Percentiles rank a stretch among this genome's conserved stretches.
These are phyloP conservation scores for Cyclophora punctaria DNA, from an alignment of 2,888 invertebrate genomes.

Conservation along the genomic window DNA sequence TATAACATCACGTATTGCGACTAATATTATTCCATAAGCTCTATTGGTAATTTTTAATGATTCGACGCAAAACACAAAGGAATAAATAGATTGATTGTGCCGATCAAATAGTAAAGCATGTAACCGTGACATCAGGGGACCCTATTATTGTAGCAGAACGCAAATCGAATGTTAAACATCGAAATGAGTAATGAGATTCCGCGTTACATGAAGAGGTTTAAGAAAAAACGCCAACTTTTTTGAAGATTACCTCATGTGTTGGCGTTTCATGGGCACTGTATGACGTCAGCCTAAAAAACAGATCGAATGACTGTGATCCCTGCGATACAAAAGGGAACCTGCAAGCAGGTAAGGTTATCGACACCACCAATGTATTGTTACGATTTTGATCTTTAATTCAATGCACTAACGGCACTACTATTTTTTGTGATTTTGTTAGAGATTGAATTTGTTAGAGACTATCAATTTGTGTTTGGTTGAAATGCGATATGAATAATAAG, in stretches of 20 bases:
- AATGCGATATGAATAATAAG: too few species aligned
- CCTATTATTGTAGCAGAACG: slow-evolving; percentile 18
- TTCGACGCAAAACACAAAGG: background rate
- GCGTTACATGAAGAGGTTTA: slow-evolving; percentile 32
- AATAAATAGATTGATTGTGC: slow-evolving; percentile 23
- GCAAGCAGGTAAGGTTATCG: slow-evolving; percentile 26
- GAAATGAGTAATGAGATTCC: slow-evolving; percentile 38
- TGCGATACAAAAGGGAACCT: slow-evolving; percentile 41
- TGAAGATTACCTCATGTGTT: slow-evolving; percentile 51
- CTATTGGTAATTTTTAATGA: background rate
- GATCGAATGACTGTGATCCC: slow-evolving; percentile 34
- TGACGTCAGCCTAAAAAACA: slow-evolving; percentile 43
- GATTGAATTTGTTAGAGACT: too few species aligned
- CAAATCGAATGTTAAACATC: slow-evolving; percentile 26
- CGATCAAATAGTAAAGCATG: slow-evolving; percentile 13
- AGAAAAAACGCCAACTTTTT: slow-evolving; percentile 33
- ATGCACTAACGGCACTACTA: slow-evolving; percentile 2
- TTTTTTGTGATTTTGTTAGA: too few species aligned
- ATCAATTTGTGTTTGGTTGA: too few species aligned
- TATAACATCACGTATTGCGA: background rate
- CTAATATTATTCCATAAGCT: too few species aligned
- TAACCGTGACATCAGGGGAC: slow-evolving; percentile 22
- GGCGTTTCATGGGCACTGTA: slow-evolving; percentile 30
- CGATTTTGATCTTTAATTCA: slow-evolving; percentile 11
- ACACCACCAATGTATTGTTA: slow-evolving; percentile 11